A percentile compares a stretch with the other conserved stretches of the same genome.
Conservation (phyloP, 2,113 vertebrate genomes). For the Isichthys henryi region DNA sequence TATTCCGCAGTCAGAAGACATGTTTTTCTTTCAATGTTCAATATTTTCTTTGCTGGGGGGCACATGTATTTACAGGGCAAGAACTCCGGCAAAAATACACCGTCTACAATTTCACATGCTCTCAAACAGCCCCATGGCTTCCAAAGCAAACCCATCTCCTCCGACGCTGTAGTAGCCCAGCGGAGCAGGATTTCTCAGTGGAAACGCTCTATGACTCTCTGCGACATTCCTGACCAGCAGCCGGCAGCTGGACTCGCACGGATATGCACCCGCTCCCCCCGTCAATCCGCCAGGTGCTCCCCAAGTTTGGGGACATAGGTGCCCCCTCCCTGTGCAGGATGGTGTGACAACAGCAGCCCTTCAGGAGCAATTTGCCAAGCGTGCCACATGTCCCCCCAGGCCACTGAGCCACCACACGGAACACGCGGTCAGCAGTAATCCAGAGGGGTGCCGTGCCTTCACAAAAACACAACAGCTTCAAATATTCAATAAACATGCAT, state of each 20-base stretch:
- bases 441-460: background rate
- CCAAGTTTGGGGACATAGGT: background rate
- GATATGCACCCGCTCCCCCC: background rate
- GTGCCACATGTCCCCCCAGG: background rate
- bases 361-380: background rate
- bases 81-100: constrained; percentile 64
- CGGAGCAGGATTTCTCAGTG: constrained; percentile 46
- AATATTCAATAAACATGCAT: background rate
- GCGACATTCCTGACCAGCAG: background rate
- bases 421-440: background rate
- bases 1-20: constrained; percentile 32
- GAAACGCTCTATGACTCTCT: background rate
- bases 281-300: background rate
- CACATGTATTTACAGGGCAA: constrained; percentile 65
- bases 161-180: constrained; percentile 56
- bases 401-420: background rate
- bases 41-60: constrained; percentile 54
- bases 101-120: constrained; percentile 63
- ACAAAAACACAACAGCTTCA: background rate
- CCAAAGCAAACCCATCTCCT: constrained; percentile 66
- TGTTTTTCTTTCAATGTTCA: constrained; percentile 45
- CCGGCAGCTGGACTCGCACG: background rate
- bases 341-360: background rate
- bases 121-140: constrained; percentile 69
- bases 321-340: background rate